phyloP scores from a whole-genome alignment of 2,797 vertebrate species.

The Australoheros facetus region DNA sequence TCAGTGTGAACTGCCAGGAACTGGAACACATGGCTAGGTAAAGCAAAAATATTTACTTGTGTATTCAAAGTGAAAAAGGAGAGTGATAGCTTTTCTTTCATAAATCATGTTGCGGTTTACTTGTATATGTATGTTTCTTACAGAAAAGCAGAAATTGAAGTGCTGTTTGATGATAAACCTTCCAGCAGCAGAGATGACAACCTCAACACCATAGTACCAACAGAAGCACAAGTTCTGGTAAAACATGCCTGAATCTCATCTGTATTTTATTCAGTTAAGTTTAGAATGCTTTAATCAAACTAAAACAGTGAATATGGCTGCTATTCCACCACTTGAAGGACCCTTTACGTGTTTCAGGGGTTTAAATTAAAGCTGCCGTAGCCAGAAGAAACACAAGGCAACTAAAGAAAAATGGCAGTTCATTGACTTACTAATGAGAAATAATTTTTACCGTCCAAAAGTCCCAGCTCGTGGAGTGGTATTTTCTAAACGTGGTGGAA shows the following conservation, averaged over 20 bases:
- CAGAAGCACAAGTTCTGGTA: conserved; percentile 83
- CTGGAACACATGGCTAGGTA: conserved; percentile 77
- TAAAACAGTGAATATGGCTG: no score
- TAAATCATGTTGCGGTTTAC: neutral
- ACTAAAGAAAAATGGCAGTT: no score
- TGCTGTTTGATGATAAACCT: conserved; percentile 69
- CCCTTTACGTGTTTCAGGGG: neutral
- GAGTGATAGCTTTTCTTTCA: neutral
- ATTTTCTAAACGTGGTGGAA: no score
- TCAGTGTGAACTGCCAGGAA: conserved; percentile 62
- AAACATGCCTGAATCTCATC: conserved; percentile 19
- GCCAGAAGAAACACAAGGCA: no score
- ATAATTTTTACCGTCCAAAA: no score
- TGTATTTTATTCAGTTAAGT: neutral
- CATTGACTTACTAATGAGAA: no score
- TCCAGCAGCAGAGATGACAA: conserved; percentile 41
- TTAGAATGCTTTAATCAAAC: neutral
- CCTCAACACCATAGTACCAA: conserved; percentile 35
- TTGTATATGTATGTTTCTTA: conserved; percentile 1
- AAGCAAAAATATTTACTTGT: neutral
- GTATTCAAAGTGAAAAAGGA: neutral
- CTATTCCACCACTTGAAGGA: neutral
- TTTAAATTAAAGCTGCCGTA: neutral
- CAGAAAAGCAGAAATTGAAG: conserved; percentile 79
- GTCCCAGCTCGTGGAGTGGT: no score